These are phyloP conservation scores for Eueides isabella DNA, from an alignment of 1,140 invertebrate genomes.

Conservation along the genomic window DNA sequence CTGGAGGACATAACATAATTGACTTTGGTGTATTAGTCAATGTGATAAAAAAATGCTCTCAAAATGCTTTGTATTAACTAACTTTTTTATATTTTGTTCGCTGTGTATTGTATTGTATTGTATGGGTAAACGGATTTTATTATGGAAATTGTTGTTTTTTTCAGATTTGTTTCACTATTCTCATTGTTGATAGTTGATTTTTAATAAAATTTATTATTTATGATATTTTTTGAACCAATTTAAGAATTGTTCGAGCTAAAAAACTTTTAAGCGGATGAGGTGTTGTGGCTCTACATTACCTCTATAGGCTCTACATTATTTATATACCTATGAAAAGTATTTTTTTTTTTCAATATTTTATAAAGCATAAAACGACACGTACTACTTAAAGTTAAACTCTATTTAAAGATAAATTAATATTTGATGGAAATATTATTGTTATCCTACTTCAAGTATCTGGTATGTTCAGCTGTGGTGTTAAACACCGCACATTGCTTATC, in stretches of 20 bases:
- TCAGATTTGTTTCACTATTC: neutral
- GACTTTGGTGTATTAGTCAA: constrained; percentile 7
- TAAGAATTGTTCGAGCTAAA: no score
- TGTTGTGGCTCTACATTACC: no score
- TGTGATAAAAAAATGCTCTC: neutral
- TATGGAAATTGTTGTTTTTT: neutral
- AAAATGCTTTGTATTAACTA: neutral
- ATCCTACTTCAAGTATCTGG: neutral
- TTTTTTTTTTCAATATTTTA: no score
- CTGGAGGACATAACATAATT: neutral
- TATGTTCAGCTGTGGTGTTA: neutral
- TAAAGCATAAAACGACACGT: no score
- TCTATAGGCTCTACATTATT: no score
- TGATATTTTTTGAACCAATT: no score
- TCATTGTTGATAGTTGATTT: neutral
- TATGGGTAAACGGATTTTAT: neutral
- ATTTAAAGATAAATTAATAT: no score
- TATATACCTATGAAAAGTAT: no score
- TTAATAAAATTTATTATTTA: neutral
- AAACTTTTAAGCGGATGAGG: no score
- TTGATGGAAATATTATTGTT: no score
- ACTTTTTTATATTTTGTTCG: neutral
- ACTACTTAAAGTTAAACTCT: no score
- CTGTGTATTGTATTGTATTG: neutral
- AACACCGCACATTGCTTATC: neutral